Conservation (phyloP, 2,113 vertebrate species). For the Aptenodytes forsteri region DNA sequence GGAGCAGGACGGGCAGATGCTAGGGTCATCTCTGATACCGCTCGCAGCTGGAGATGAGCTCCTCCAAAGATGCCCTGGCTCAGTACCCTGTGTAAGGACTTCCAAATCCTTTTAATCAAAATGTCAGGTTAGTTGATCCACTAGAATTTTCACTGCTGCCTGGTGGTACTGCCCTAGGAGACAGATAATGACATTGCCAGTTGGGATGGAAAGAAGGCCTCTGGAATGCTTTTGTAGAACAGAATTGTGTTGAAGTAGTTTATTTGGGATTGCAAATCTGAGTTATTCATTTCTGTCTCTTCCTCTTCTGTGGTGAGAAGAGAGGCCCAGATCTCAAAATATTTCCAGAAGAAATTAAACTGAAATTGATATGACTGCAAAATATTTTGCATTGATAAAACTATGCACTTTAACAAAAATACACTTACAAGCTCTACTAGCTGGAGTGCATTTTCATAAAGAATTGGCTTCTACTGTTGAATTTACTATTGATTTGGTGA, state of each 20-base stretch:
- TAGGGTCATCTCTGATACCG: background rate
- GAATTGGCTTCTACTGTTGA: background rate
- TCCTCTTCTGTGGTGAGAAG: background rate
- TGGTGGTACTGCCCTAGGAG: background rate
- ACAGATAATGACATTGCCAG: background rate
- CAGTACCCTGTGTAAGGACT: background rate
- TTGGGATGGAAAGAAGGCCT: background rate
- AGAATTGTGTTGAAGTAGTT: background rate
- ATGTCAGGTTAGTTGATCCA: background rate
- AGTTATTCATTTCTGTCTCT: background rate
- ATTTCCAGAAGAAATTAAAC: background rate
- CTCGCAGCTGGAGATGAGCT: background rate
- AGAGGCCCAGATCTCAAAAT: background rate
- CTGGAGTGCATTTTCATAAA: background rate
- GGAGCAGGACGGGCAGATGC: background rate
- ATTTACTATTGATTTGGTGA: background rate
- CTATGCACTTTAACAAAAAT: background rate
- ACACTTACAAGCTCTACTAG: background rate
- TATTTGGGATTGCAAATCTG: background rate
- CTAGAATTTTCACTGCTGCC: background rate
- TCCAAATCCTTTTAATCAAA: background rate
- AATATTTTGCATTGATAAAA: background rate
- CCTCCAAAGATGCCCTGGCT: background rate
- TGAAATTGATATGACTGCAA: background rate
- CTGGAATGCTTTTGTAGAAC: background rate